A percentile compares a stretch with the other conserved stretches of the same genome.
Evolutionary conservation across 2,113 vertebrate species (phyloP).

Genomic region (Chaetura pelagica): DNA sequence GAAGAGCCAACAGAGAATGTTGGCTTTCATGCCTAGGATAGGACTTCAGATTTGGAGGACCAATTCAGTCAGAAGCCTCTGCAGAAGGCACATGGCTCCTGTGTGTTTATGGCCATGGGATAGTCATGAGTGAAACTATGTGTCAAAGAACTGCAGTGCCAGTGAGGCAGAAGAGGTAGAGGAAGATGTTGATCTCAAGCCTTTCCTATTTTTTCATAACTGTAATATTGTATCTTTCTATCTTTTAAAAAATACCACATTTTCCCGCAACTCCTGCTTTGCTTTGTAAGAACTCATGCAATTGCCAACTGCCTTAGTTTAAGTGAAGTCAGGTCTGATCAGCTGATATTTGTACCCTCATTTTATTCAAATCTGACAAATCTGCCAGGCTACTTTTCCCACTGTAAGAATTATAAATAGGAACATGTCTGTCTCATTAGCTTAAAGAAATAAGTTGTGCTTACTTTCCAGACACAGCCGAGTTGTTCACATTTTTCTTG

Average conservation of each 20-base stretch:
- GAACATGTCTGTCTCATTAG: neutral
- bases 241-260: neutral
- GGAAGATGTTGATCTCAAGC: neutral
- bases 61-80: no score
- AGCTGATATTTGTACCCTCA: neutral
- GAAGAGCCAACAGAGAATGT: neutral
- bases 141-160: neutral
- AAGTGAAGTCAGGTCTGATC: neutral
- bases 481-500: neutral
- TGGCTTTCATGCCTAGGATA: neutral
- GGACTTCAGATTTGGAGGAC: no score
- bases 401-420: neutral
- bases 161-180: neutral
- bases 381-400: neutral
- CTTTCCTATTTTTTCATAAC: neutral
- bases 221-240: neutral
- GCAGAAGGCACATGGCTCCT: neutral
- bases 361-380: neutral
- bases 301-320: neutral
- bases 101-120: neutral
- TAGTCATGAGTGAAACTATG: neutral
- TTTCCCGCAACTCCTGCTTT: neutral
- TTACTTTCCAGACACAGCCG: slow-evolving; percentile 70
- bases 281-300: neutral
- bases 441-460: neutral